Base-by-base conservation (phyloP, 2,888 invertebrate genomes). In the Meteorus colon region DNA sequence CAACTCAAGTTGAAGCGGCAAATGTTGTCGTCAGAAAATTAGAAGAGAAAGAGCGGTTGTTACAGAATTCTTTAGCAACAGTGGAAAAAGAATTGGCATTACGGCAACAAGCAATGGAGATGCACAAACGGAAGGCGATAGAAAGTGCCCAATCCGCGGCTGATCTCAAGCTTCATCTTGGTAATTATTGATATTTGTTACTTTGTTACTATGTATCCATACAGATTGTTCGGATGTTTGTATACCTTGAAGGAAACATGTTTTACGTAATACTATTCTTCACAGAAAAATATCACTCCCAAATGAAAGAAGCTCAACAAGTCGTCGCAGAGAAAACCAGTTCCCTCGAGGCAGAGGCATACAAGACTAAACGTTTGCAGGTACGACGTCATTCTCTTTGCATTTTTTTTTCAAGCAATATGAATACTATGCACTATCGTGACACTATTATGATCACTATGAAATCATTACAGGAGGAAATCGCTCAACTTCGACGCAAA, bases 91-190 rank as follows among this genome's bases (percentile, higher is more conserved):
- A 99, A 90, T 91, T 98, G 79, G 92, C 97, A 74, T 90, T 98
- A 76, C 92, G 98, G 1, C 98, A 98, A 87, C 98, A 98, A 89
- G 97, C 98, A 1, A 96, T 98, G 96, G 99, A 99, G 91, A 96
- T 98, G 95, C 97, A 98, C 90, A 98, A 98, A 88, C 92, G 98
- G 37, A 99, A 99, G 90, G 98, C 98, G 0, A 97, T 98, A 79
- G 99, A 99, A 90, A 96, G 96, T 75, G 97, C 98, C 0, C 99
- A 99, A 90, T 97, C 97, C 10, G 98, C 98, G 0, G 98, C 98
- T 0, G 99, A 99, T 90, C 92, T 99, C 34, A 98, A 98, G 90
- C 92, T 99, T 80, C 98, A 98, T 92, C 92, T 98, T 79, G 95
- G 95, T 95, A 84, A 86, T 82, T 74, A 48, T 74, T 60, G 31